Conservation (phyloP, 1,140 invertebrate species). For the Drosophila nigromelanica region DNA sequence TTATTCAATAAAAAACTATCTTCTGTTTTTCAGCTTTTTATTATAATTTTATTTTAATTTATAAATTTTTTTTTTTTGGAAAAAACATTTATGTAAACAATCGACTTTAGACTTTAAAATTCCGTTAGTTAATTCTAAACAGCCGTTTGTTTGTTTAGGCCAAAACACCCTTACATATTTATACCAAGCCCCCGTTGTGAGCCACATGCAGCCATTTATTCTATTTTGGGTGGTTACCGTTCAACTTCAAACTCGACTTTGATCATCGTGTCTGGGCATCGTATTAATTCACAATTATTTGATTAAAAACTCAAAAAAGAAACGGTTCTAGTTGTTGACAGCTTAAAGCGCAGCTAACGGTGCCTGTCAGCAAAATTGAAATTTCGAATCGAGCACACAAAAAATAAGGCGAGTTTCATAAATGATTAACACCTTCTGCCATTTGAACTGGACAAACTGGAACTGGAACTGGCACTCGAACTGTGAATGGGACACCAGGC, state of each 20-base stretch:
- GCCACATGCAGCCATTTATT: background rate
- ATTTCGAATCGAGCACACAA: slow-evolving; percentile 64
- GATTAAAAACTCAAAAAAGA: slow-evolving; percentile 39
- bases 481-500: background rate
- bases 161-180: too few species aligned
- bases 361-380: slow-evolving; percentile 68
- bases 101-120: too few species aligned
- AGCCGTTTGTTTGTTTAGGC: too few species aligned
- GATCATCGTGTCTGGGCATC: background rate
- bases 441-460: slow-evolving; percentile 82
- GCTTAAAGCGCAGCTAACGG: slow-evolving; percentile 56
- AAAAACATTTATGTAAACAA: too few species aligned
- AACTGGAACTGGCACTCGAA: slow-evolving; percentile 27
- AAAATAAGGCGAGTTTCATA: slow-evolving; percentile 69
- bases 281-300: slow-evolving; percentile 49
- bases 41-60: too few species aligned
- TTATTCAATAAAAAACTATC: too few species aligned
- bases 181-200: background rate
- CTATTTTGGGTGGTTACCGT: background rate
- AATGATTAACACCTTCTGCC: slow-evolving; percentile 82
- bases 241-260: background rate
- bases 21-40: too few species aligned
- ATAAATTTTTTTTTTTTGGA: too few species aligned
- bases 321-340: slow-evolving; percentile 46
- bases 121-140: too few species aligned